These are phyloP conservation scores for Chaetodon trifascialis DNA, from an alignment of 2,113 vertebrate genomes.

Conservation along the genomic window DNA sequence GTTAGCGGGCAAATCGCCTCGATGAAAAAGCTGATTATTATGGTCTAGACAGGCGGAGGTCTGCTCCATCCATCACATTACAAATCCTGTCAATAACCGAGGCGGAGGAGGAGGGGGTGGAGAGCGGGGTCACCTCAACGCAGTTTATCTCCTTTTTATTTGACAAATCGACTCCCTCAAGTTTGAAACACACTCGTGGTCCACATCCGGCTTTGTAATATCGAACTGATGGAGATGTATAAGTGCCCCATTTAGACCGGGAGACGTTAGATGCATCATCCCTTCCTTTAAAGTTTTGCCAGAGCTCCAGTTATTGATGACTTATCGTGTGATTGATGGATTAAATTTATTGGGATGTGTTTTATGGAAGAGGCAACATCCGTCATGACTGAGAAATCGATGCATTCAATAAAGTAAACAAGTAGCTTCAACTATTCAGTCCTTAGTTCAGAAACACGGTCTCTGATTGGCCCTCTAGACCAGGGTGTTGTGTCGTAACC, in stretches of 20 bases:
- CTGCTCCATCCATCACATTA: slow-evolving; percentile 64
- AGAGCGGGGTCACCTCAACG: slow-evolving; percentile 25
- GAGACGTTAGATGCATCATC: background rate
- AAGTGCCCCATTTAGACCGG: background rate
- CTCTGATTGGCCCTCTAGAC: too few species aligned
- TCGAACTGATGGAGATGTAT: slow-evolving; percentile 14
- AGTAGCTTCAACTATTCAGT: too few species aligned
- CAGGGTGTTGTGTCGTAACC: too few species aligned
- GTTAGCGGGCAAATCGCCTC: slow-evolving; percentile 20
- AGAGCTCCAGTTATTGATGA: too few species aligned
- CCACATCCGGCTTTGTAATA: background rate
- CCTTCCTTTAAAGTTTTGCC: background rate
- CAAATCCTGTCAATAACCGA: slow-evolving; percentile 32
- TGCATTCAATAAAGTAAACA: too few species aligned
- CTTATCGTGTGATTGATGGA: too few species aligned
- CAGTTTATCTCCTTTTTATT: slow-evolving; percentile 12
- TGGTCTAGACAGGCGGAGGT: slow-evolving; percentile 55
- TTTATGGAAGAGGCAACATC: too few species aligned
- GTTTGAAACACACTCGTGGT: background rate
- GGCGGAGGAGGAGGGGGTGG: background rate
- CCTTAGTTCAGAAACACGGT: too few species aligned
- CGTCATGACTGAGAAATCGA: too few species aligned
- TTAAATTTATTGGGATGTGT: too few species aligned
- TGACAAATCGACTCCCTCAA: slow-evolving; percentile 20
- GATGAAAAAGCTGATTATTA: slow-evolving; percentile 56